Evolutionary conservation across 2,888 invertebrate genomes (phyloP).

Genomic region (Trisateles emortualis): DNA sequence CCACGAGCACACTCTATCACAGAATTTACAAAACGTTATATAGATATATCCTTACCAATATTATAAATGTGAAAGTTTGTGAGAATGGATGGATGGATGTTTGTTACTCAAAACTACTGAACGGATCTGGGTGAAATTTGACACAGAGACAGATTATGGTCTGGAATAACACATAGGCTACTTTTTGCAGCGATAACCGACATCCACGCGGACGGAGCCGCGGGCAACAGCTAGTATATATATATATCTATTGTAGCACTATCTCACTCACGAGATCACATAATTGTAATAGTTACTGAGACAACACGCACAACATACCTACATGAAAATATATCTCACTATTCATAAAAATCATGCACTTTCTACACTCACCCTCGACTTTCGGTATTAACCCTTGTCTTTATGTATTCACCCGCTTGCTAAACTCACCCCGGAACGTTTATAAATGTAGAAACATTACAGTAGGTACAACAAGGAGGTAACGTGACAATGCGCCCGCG

Average conservation of each 20-base stretch:
- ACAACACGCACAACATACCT: conserved; percentile 1
- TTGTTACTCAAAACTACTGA: no score
- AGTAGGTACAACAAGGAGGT: conserved; percentile 21
- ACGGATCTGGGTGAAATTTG: no score
- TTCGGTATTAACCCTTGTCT: neutral
- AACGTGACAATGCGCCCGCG: conserved; percentile 35
- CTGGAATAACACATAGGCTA: no score
- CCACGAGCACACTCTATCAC: no score
- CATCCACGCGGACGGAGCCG: no score
- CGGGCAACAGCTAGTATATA: neutral
- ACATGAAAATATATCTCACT: neutral
- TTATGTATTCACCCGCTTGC: neutral
- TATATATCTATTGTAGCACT: conserved; percentile 1
- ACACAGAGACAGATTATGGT: no score
- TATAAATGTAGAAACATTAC: conserved; percentile 16
- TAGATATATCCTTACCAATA: no score
- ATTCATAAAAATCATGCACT: neutral
- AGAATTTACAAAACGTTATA: no score
- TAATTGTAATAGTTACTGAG: neutral
- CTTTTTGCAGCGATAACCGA: no score
- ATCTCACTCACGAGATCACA: conserved; percentile 12
- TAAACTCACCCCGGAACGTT: conserved; percentile 20
- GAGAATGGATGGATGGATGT: no score
- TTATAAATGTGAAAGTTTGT: no score
- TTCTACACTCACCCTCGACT: neutral